Conservation (phyloP, 2,113 vertebrate genomes). For the Alethe castanea region DNA sequence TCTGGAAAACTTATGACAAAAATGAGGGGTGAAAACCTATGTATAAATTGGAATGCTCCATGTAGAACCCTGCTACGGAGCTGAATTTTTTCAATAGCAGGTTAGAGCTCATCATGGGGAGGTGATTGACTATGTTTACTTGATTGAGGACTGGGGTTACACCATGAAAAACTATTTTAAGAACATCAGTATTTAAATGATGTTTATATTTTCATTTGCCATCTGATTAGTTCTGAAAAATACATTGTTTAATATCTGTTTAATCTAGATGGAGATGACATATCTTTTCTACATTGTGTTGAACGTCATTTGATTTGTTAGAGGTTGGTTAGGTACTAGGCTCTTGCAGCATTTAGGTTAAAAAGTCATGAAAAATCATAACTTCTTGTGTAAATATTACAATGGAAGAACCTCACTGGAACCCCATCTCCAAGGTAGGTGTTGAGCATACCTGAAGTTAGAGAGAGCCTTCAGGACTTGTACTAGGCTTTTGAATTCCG, state of each 20-base stretch:
- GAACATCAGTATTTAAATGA: background rate
- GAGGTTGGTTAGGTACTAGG: background rate
- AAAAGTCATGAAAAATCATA: background rate
- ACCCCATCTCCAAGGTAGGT: rapidly evolving
- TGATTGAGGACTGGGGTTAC: background rate
- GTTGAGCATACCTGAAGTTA: background rate
- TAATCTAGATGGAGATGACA: background rate
- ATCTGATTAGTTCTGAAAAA: background rate
- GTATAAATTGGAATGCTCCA: background rate
- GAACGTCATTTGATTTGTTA: background rate
- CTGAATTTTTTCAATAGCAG: background rate
- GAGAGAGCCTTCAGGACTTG: background rate
- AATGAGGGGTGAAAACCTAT: background rate
- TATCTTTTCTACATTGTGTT: background rate
- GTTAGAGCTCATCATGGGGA: background rate
- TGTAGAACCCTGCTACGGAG: background rate
- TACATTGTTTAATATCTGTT: background rate
- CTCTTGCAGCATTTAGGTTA: background rate
- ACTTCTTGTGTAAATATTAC: background rate
- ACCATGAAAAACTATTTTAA: background rate
- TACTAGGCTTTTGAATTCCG: background rate
- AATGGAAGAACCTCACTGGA: background rate
- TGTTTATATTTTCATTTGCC: background rate
- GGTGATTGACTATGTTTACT: background rate
- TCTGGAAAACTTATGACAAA: background rate